A percentile compares a stretch with the other conserved stretches of the same genome.
Conservation (phyloP, 1,140 invertebrate species). For the Spodoptera frugiperda region DNA sequence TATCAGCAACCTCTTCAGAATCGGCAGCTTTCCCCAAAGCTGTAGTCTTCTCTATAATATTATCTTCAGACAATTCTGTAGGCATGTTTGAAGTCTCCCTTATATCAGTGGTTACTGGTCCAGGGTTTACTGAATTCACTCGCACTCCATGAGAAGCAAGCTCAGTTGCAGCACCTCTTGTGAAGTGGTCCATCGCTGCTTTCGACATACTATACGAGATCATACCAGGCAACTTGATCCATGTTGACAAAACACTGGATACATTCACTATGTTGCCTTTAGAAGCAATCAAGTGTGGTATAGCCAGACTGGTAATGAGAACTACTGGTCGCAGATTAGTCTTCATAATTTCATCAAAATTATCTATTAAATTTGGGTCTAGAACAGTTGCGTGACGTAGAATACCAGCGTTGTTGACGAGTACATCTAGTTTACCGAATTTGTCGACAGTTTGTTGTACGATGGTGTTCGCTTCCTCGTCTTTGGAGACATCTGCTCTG, state of each 20-base stretch:
- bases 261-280: conserved; percentile 30
- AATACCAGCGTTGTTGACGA: conserved; percentile 75
- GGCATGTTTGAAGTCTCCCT: background rate
- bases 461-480: conserved; percentile 86
- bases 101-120: conserved; percentile 17
- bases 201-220: conserved; percentile 33
- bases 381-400: conserved; percentile 87
- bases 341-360: conserved; percentile 88
- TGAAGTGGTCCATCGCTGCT: conserved; percentile 41
- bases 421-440: conserved; percentile 87
- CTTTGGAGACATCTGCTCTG: conserved; percentile 63
- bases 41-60: background rate
- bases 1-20: conserved; percentile 84
- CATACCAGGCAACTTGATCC: background rate
- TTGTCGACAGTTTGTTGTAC: conserved; percentile 86
- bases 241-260: conserved; percentile 11
- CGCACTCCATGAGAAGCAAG: conserved; percentile 18
- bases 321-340: conserved; percentile 90
- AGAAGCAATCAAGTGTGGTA: conserved; percentile 89
- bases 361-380: conserved; percentile 89
- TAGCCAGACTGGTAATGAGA: conserved; percentile 89
- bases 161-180: conserved; percentile 18
- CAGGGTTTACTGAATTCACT: conserved; percentile 28
- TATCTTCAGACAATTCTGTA: background rate
- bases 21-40: conserved; percentile 83